These are phyloP conservation scores for Balaenoptera acutorostrata DNA, from an alignment of 2,113 vertebrate species.

Conservation along the genomic window DNA sequence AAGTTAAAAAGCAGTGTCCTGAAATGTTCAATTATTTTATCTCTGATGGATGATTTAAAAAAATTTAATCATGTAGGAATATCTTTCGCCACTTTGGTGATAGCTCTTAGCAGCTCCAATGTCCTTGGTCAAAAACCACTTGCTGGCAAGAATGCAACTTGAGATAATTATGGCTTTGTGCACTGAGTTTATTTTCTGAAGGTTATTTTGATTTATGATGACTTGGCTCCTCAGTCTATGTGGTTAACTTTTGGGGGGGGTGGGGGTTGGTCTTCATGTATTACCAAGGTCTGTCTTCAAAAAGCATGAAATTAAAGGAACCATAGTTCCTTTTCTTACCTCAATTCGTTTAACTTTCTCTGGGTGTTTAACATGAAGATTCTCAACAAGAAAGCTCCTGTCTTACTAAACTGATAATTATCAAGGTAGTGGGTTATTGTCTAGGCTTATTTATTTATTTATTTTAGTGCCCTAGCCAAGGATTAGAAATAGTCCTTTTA, in stretches of 20 bases:
- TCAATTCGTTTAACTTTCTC: rapidly evolving
- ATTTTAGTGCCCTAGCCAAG: background rate
- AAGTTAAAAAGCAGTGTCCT: background rate
- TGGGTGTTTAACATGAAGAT: background rate
- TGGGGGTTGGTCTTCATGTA: background rate
- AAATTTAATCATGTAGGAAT: background rate
- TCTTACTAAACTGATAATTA: background rate
- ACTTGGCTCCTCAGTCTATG: background rate
- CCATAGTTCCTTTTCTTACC: rapidly evolving
- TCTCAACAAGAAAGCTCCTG: background rate
- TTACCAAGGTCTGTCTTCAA: background rate
- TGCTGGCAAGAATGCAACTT: background rate
- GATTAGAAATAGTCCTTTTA: background rate
- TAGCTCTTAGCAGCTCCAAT: background rate
- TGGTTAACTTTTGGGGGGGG: background rate
- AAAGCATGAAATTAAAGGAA: background rate
- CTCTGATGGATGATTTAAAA: background rate
- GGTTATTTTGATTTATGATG: conserved; percentile 47
- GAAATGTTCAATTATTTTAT: background rate
- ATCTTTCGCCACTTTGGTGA: background rate
- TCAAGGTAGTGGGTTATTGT: background rate
- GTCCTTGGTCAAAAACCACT: conserved; percentile 32
- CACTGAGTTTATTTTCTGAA: conserved; percentile 27
- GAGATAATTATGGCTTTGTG: conserved; percentile 45
- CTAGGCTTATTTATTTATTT: background rate